Conservation (phyloP, 2,797 vertebrate species). For the Manis pentadactyla region DNA sequence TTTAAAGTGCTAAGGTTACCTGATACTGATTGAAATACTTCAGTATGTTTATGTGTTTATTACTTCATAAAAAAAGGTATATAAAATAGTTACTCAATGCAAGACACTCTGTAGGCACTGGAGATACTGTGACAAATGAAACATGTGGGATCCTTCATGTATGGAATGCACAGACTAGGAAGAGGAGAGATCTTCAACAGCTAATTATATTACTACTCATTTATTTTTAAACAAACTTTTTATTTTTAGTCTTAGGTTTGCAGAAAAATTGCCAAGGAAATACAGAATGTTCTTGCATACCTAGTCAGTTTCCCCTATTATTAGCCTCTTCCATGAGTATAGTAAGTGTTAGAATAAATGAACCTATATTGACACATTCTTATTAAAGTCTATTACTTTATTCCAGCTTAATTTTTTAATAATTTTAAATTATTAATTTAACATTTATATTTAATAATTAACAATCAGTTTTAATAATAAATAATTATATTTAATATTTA, state of each 20-base stretch:
- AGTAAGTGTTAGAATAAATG: neutral
- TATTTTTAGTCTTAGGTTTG: neutral
- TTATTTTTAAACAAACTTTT: neutral
- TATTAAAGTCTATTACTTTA: neutral
- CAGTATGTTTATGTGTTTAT: neutral
- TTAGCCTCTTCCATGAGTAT: no score
- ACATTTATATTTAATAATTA: no score
- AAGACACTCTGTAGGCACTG: neutral
- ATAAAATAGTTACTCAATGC: neutral
- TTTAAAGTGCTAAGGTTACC: neutral
- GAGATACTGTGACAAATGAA: fast-evolving
- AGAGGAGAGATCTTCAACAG: neutral
- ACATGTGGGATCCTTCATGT: neutral
- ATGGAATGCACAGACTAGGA: neutral
- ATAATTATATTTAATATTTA: no score
- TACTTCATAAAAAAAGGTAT: neutral
- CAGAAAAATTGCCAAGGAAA: no score
- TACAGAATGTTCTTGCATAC: no score
- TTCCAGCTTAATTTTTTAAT: neutral
- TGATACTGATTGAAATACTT: neutral
- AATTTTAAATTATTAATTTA: neutral
- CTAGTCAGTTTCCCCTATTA: no score
- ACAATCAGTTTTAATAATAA: no score
- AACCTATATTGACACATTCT: neutral
- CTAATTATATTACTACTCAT: neutral